Conservation (phyloP, 2,888 invertebrate species). For the Hypena proboscidalis region DNA sequence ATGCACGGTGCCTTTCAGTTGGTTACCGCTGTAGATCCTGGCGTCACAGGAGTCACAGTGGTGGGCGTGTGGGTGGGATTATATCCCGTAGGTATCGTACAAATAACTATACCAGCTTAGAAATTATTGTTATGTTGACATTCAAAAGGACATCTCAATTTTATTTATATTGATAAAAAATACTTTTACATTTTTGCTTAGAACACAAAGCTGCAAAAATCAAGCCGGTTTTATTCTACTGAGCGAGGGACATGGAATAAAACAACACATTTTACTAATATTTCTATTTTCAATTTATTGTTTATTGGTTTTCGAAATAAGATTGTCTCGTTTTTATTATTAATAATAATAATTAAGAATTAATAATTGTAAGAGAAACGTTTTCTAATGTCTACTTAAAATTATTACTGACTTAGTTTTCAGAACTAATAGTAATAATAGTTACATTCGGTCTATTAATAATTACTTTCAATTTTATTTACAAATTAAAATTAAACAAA, state of each 20-base stretch:
- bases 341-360: conserved; percentile 72
- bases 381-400: conserved; percentile 78
- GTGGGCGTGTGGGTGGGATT: too few species aligned
- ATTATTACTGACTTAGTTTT: conserved; percentile 66
- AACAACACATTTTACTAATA: conserved; percentile 74
- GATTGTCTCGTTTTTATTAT: conserved; percentile 71
- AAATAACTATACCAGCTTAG: too few species aligned
- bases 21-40: too few species aligned
- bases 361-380: conserved; percentile 76
- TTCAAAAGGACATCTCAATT: too few species aligned
- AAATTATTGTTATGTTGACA: too few species aligned
- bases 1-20: too few species aligned
- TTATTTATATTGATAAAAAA: too few species aligned
- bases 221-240: background rate
- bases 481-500: conserved; percentile 47
- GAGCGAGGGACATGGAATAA: conserved; percentile 46
- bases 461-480: conserved; percentile 48
- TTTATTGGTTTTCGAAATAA: conserved; percentile 82
- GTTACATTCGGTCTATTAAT: conserved; percentile 53
- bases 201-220: background rate
- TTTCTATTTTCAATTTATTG: conserved; percentile 82
- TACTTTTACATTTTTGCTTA: background rate
- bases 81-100: too few species aligned
- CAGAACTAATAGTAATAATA: conserved; percentile 65
- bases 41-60: too few species aligned